phyloP scores from a whole-genome alignment of 53 echinoderm and acorn worm genomes.

The Glandiceps talaboti region DNA sequence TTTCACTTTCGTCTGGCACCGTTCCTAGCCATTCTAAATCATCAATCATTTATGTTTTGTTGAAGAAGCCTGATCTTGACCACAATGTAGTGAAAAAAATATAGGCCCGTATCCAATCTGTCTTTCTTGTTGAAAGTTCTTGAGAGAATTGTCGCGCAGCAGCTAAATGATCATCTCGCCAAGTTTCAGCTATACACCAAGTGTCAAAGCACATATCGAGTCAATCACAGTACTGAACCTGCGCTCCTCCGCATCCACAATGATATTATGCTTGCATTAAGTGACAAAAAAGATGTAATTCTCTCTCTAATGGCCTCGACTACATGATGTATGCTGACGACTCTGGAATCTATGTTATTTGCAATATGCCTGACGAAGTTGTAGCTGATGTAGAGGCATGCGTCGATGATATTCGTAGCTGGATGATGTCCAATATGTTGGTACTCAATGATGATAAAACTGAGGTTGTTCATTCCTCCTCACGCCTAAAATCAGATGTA shows the following conservation, averaged over 20 bases:
- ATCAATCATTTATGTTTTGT: slow-evolving; percentile 5
- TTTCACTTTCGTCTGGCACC: slow-evolving; percentile 11
- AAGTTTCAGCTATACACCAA: not conserved
- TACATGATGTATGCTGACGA: no score
- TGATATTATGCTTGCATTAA: slow-evolving; percentile 12
- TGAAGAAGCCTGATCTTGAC: slow-evolving; percentile 12
- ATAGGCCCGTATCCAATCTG: slow-evolving; percentile 34
- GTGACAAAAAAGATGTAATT: slow-evolving; percentile 8
- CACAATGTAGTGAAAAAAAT: slow-evolving; percentile 16
- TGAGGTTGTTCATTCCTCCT: no score
- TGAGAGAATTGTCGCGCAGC: not conserved
- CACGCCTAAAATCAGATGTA: no score
- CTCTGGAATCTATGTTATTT: no score
- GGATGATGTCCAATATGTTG: no score
- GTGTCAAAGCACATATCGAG: slow-evolving; percentile 6
- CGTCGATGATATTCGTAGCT: no score
- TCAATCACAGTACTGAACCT: not conserved
- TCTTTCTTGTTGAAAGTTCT: slow-evolving; percentile 20
- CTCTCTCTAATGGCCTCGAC: no score
- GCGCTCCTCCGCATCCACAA: not conserved
- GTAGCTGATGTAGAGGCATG: no score
- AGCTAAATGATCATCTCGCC: not conserved
- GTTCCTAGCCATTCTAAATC: slow-evolving; percentile 22
- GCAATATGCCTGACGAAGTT: no score
- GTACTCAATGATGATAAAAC: no score